phyloP scores from a whole-genome alignment of 2,113 vertebrate species.

The Syrrhaptes paradoxus region DNA sequence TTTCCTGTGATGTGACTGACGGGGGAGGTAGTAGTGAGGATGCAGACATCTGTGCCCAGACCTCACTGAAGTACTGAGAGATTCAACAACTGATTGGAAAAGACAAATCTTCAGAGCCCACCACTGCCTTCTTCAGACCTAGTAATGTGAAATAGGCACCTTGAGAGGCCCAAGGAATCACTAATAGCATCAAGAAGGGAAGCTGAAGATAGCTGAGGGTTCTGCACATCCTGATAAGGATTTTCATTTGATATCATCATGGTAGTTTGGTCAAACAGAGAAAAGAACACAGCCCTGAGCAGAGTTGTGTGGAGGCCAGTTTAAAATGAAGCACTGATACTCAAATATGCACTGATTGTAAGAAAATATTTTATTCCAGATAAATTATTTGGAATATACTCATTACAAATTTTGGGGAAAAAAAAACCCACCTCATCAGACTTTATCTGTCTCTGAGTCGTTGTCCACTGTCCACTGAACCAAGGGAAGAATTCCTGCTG shows the following conservation, averaged over 20 bases:
- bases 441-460: neutral
- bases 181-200: neutral
- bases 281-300: neutral
- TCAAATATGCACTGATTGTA: neutral
- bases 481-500: neutral
- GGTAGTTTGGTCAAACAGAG: neutral
- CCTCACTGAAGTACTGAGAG: neutral
- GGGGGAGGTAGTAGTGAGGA: neutral
- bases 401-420: neutral
- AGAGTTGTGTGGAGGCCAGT: neutral
- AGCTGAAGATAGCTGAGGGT: neutral
- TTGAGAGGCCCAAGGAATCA: neutral
- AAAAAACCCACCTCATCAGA: neutral
- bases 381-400: neutral
- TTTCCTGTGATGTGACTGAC: neutral
- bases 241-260: neutral
- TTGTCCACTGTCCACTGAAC: neutral
- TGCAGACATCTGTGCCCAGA: neutral
- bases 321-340: neutral
- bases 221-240: neutral
- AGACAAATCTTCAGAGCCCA: neutral
- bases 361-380: neutral
- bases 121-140: neutral
- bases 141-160: neutral
- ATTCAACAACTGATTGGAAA: neutral